phyloP scores from a whole-genome alignment of 2,888 invertebrate genomes.

The Orchestes rusci region DNA sequence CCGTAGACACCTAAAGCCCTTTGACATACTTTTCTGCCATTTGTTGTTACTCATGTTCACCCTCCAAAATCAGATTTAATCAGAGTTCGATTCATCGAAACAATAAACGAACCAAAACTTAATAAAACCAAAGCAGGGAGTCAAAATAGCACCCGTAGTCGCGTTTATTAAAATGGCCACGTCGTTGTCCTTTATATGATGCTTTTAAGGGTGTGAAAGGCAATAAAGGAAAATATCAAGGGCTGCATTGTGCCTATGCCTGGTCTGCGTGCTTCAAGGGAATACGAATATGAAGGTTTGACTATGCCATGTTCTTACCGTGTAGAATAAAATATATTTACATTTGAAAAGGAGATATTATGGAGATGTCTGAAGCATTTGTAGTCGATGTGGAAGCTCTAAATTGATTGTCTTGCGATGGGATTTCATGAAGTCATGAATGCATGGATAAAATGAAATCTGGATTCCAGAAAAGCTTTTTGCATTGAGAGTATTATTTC shows the following conservation, averaged over 20 bases:
- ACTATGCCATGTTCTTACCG: slow-evolving; percentile 18
- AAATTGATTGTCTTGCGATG: too few species aligned
- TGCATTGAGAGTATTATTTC: too few species aligned
- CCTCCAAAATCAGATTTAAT: too few species aligned
- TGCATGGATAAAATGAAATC: too few species aligned
- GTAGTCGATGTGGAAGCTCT: too few species aligned
- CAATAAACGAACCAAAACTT: slow-evolving; percentile 17
- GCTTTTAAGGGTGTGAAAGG: slow-evolving; percentile 21
- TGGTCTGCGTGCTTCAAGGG: slow-evolving; percentile 13
- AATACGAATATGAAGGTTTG: slow-evolving; percentile 22
- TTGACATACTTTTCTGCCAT: too few species aligned
- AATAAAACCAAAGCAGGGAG: slow-evolving; percentile 16
- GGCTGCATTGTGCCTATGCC: slow-evolving; percentile 21
- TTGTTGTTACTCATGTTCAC: too few species aligned
- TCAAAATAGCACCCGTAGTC: slow-evolving; percentile 16
- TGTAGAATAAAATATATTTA: slow-evolving; percentile 23
- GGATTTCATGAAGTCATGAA: too few species aligned
- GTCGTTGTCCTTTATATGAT: slow-evolving; percentile 15
- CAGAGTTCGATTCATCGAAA: not conserved
- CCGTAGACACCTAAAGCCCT: too few species aligned
- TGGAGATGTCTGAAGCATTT: too few species aligned
- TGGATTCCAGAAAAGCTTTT: too few species aligned
- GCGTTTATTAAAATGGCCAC: not conserved
- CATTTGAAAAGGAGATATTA: slow-evolving; percentile 20
- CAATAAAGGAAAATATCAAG: slow-evolving; percentile 23